Base-by-base conservation (phyloP, 2,888 invertebrate genomes). In the Sericinus montela region DNA sequence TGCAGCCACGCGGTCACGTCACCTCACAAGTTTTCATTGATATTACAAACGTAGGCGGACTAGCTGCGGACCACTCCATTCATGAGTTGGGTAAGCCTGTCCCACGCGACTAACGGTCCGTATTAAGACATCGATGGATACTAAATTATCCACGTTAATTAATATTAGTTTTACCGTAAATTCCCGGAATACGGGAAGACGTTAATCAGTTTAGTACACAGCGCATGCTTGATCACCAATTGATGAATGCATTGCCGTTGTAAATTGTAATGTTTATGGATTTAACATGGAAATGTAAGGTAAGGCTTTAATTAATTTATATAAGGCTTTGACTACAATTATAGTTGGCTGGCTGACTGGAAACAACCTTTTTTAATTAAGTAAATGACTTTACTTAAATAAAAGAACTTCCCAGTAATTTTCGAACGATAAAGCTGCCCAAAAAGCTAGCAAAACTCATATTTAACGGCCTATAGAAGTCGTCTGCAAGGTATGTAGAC, bases 1-100 rank as follows among this genome's bases (percentile, higher is more conserved):
- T 59, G 78, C 76, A 75, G 80, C 79, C 80, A 72, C 59, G 52
- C 60, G 57, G 78, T 72, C 78, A 77, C 72, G 67, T 76, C 72
- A 72, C 69, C 70, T 67, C 70, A 76, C 75, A 76, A 77, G 73
- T 77, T 79, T 76, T 77, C 85, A 85, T 84, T 84, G 83, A 81
- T 80, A 69, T 60, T 54, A 51, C 45, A 44, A 1, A 50, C 63
- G 87, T 87, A 69, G 85, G 86, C 74, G 84, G 68, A 80, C 81
- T 56, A 45, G 79, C 60, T 69, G 67, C 59, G 57, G 75, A 65
- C 76, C 72, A 66, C 67, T 76, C 76, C 87, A 87, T 87, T 87
- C 87, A 87, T 84, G 78, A 72, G 76, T 86, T 86, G 82, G 80
- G 83, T 77, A 85, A 86, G 56, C 48, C 46, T 56, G 42, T 64